Base-by-base conservation (phyloP, 2,797 vertebrate species). In the Austrolebias charrua region DNA sequence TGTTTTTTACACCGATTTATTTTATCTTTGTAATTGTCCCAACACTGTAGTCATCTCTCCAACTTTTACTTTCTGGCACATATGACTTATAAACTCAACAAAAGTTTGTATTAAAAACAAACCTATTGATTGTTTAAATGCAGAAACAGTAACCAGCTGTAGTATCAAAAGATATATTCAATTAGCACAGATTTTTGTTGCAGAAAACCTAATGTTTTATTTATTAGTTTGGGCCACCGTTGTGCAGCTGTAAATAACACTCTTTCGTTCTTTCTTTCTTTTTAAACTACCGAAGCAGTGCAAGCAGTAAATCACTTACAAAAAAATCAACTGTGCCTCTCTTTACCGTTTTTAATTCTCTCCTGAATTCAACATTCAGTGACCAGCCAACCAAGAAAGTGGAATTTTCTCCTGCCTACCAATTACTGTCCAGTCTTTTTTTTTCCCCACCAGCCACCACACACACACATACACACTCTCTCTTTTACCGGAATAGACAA, bases 331-430 rank as follows among this genome's bases (percentile, higher is more conserved):
- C 14, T 10, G 50, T 28, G 44, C 45, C 20, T 51, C 48, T 24
- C 7, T 6, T 16, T 48, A 18, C 57, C 51, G 47, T 55, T 76
- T 49, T 55, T 69, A 73, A 82, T 71, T 65, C 79, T 76, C 75
- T 63, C 66, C 69, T 69, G 71, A 81, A 78, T 80, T 77, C 54
- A 55, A 58, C 45, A 55, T 65, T 40, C 63, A 67, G 74, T 44
- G 64, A 67, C 54, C 75, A 84, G 64, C 67, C 83, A 79, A 78
- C 51, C 77, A 64, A 61, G 68, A 71, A 83, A 79, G 72, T 76
- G 49, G 57, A 82, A 55, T 46, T 62, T 73, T 80, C 56, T 80
- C 65, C 49, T 58, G 60, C 64, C 73, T 69, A 55, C 67, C 73
- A 80, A 73, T 76, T 79, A 78, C 76, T 47, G 65, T 71, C 76